Evolutionary conservation across 2,888 invertebrate species (phyloP), one percentile per base, ranked within the genome.

Genomic region (Archips xylosteana): DNA sequence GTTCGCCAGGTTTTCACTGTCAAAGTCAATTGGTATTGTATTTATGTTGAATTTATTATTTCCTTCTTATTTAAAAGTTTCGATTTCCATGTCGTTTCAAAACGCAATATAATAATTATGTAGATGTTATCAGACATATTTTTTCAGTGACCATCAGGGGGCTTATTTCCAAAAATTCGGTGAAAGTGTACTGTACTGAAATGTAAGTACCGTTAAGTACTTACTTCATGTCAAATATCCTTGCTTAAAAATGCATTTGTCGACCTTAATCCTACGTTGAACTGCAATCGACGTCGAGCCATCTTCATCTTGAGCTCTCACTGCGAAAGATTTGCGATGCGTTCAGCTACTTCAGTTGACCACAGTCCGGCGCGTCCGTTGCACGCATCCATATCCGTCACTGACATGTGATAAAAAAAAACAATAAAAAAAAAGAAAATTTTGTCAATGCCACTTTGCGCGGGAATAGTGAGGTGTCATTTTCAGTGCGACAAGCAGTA

Each of bases 361-460:
- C 94, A 92, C 78, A 83, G 94, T 89, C 93, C 92, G 90, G 87
- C 90, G 86, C 82, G 83, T 80, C 77, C 81, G 81, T 75, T 82
- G 84, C 90, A 90, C 92, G 92, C 86, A 79, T 78, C 78, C 76
- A 42, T 4, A 54, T 42, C 59, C 67, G 74, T 71, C 78, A 81
- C 82, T 83, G 83, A 83, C 84, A 85, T 82, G 84, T 83, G 83
- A 83, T 78, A 83, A 80, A 82, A 75, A 83, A 83, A 82, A 79
- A n/a, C n/a, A n/a, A n/a, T n/a, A n/a, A 79, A 80, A 80, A 80
- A 79, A 70, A 79, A 82, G 73, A 83, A 83, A 80, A 81, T 80
- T 79, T 68, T 64, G 61, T 76, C 78, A 71, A 77, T 76, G 75
- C 60, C 74, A 49, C 23, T 70, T 69, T 67, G 75, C 75, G 79